Base-by-base conservation (phyloP, 2,797 vertebrate genomes). In the Tenualosa thibaudeaui region DNA sequence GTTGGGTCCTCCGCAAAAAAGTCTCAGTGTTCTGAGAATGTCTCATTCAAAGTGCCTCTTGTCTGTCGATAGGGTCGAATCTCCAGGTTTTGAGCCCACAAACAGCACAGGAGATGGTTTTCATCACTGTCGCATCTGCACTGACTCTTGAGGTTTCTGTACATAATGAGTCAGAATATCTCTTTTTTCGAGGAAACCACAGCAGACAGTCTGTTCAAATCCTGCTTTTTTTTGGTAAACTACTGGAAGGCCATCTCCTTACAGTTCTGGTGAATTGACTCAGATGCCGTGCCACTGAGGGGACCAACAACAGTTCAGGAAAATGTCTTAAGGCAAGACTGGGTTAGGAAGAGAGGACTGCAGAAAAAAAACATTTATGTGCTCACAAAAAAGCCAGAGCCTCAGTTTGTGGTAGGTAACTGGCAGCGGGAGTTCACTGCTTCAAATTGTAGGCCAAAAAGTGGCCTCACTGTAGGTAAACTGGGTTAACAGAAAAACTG, bases 81-180 rank as follows among this genome's bases (percentile, higher is more conserved):
- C 37, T 43, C 15, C 37, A 46, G 37, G 71, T 78, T 78, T 43
- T 17, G 40, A 78, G 71, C 46, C 1, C 12, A 43, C 40, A 78
- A 46, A 46, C 37, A 75, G 40, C 40, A 46, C 37, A 9, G 19
- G 37, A 78, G 37, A 78, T 78, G 37, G 71, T 43, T 78, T 78
- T 78, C 71, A 78, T 78, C 71, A 78, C 71, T 78, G 71, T 78
- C 17, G 19, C 71, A 43, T 78, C 40, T 78, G 71, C 71, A 46
- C 15, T 78, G 40, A 46, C 71, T 37, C 71, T 43, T 78, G 71
- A 78, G 37, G 37, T 78, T 78, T 43, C 40, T 46, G 40, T 6
- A 78, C 40, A 46, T 78, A 78, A 78, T 78, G 40, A 78, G 71
- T 78, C 31, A 75, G 31, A 43, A 75, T 75, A 10, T 43, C 17